A percentile compares a stretch with the other conserved stretches of the same genome.
Conservation (phyloP, 1,140 invertebrate genomes). For the Octopus bimaculoides region DNA sequence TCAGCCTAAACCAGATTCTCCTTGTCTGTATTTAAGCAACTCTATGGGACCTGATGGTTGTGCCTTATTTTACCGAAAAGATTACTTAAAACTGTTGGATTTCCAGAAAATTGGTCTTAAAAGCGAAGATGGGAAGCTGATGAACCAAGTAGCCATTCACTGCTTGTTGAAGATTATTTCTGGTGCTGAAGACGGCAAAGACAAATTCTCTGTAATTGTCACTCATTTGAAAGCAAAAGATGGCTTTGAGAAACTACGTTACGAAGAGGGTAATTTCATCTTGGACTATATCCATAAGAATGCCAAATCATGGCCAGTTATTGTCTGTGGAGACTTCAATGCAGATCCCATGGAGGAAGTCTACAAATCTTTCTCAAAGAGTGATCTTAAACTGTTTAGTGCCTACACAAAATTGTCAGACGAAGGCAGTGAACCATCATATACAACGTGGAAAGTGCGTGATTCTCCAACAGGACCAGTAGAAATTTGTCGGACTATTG, state of each 20-base stretch:
- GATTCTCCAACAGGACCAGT: conserved; percentile 33
- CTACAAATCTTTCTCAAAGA: conserved; percentile 56
- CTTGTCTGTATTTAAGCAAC: conserved; percentile 67
- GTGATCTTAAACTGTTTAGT: conserved; percentile 49
- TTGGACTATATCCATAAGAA: conserved; percentile 63
- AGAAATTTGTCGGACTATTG: conserved; percentile 74
- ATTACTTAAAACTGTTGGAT: conserved; percentile 66
- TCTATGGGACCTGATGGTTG: conserved; percentile 80
- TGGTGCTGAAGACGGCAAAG: conserved; percentile 17
- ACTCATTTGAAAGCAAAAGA: conserved; percentile 78
- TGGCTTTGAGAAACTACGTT: conserved; percentile 60
- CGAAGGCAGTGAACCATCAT: conserved; percentile 63
- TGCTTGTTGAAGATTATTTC: conserved; percentile 13
- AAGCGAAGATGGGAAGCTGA: conserved; percentile 71
- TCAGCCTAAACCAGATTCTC: conserved; percentile 76
- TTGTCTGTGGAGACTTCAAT: conserved; percentile 79
- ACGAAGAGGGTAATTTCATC: conserved; percentile 75
- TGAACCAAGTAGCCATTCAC: conserved; percentile 69
- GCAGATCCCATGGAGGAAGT: conserved; percentile 74
- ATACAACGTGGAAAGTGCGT: conserved; percentile 78
- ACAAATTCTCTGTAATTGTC: conserved; percentile 67
- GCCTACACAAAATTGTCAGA: conserved; percentile 43
- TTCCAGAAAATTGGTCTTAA: conserved; percentile 67
- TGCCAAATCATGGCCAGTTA: conserved; percentile 59
- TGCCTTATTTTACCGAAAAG: conserved; percentile 70